Conservation (phyloP, 2,888 invertebrate species). For the Chrysopilus asiliformis region DNA sequence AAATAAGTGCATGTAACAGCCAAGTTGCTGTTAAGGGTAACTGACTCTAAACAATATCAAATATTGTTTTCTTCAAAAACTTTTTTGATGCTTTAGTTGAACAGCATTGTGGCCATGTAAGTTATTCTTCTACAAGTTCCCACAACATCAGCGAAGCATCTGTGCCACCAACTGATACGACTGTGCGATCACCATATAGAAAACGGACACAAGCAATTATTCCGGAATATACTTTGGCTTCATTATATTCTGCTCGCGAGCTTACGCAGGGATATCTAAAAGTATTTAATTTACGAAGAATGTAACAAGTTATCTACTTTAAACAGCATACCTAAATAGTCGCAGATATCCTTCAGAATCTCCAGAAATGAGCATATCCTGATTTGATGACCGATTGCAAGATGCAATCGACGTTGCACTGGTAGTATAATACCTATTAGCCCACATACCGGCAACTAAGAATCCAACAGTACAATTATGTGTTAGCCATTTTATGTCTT, state of each 20-base stretch:
- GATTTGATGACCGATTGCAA: slow-evolving; percentile 67
- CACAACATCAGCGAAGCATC: slow-evolving; percentile 86
- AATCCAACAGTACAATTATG: slow-evolving; percentile 80
- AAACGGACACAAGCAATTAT: slow-evolving; percentile 68
- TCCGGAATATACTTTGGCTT: slow-evolving; percentile 77
- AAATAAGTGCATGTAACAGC: no score
- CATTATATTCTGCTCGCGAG: slow-evolving; percentile 75
- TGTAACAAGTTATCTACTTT: neutral
- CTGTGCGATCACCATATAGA: slow-evolving; percentile 71
- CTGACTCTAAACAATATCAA: no score
- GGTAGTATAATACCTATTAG: slow-evolving; percentile 76
- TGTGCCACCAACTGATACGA: slow-evolving; percentile 74
- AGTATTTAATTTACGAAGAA: slow-evolving; percentile 2
- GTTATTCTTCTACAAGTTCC: slow-evolving; percentile 55
- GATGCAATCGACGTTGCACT: slow-evolving; percentile 71
- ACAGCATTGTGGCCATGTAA: slow-evolving; percentile 31
- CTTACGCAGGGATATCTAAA: slow-evolving; percentile 71
- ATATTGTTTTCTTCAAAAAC: no score
- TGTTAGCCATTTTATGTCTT: slow-evolving; percentile 81
- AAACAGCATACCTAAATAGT: slow-evolving; percentile 28
- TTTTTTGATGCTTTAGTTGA: no score
- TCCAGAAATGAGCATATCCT: slow-evolving; percentile 71
- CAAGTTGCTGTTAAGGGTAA: no score
- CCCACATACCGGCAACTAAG: slow-evolving; percentile 81
- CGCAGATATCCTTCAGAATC: slow-evolving; percentile 82